Evolutionary conservation across 2,113 vertebrate species (phyloP).

Genomic region (Panthera tigris): DNA sequence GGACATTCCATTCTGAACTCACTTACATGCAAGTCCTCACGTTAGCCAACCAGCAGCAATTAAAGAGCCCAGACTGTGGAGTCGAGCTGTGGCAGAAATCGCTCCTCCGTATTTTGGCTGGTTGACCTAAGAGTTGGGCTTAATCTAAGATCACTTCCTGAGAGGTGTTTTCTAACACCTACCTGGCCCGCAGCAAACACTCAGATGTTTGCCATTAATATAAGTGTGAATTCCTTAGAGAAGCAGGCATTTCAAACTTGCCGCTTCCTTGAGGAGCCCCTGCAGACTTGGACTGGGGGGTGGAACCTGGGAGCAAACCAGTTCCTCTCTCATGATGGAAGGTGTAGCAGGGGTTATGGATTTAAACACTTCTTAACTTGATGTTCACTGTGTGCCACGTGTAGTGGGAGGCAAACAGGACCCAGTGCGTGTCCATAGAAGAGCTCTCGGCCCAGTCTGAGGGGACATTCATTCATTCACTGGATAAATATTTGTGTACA

Average conservation of each 20-base stretch:
- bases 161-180: not conserved
- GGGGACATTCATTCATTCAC: not conserved
- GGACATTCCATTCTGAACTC: not conserved
- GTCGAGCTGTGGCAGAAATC: not conserved
- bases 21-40: not conserved
- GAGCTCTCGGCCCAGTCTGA: not conserved
- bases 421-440: not conserved
- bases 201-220: not conserved
- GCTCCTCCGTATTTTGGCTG: not conserved
- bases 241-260: not conserved
- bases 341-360: not conserved
- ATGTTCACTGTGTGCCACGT: not conserved
- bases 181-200: not conserved
- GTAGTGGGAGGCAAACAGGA: not conserved
- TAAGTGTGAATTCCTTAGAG: not conserved
- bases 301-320: not conserved
- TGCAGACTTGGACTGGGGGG: not conserved
- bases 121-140: not conserved
- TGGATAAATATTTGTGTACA: not conserved
- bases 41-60: not conserved
- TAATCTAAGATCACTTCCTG: not conserved
- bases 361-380: not conserved
- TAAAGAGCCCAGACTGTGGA: not conserved
- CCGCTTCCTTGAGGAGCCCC: not conserved
- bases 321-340: not conserved